Base-by-base conservation (phyloP, 2,888 invertebrate genomes). In the Pristionchus entomophagus region DNA sequence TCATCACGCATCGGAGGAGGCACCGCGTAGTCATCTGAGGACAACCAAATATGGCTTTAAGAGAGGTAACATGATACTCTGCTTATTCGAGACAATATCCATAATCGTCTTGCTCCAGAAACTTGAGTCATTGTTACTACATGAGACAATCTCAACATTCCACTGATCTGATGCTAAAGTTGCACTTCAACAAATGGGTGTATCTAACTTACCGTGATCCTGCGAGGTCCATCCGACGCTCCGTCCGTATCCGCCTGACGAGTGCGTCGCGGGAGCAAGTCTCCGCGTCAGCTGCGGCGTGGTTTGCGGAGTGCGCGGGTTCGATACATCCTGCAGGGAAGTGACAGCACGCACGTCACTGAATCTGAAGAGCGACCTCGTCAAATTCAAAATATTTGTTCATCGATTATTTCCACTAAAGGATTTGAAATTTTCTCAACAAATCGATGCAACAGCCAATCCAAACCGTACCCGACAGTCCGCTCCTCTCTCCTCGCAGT, bases 311-410 rank as follows among this genome's bases (percentile, higher is more conserved):
- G 83, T 84, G n/a, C 83, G 83, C 2, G 82, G 82, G n/a, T 82
- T 38, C 6, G 83, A 65, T 14, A 84, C 83, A 38, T 84, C 83
- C 26, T 84, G 83, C 45, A 84, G 19, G 5, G 83, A 84, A 0
- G 83, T 45, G 2, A 84, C 83, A 14, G 83, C 83, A 19, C 83
- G 62, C 19, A 62, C 83, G 62, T 62, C 83, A n/a, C 83, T 84
- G 83, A 65, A 84, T 22, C 38, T 38, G 59, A 6, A 41, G 22
- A 56, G 22, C 8, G 56, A n/a, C n/a, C n/a, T n/a, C n/a, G n/a
- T n/a, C n/a, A n/a, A n/a, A n/a, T n/a, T n/a, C n/a, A n/a, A n/a
- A n/a, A n/a, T n/a, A n/a, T n/a, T n/a, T n/a, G n/a, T n/a, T n/a
- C n/a, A n/a, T n/a, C n/a, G n/a, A n/a, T n/a, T n/a, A n/a, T n/a